Base-by-base conservation (phyloP, 2,113 vertebrate genomes). In the Scomber colias region DNA sequence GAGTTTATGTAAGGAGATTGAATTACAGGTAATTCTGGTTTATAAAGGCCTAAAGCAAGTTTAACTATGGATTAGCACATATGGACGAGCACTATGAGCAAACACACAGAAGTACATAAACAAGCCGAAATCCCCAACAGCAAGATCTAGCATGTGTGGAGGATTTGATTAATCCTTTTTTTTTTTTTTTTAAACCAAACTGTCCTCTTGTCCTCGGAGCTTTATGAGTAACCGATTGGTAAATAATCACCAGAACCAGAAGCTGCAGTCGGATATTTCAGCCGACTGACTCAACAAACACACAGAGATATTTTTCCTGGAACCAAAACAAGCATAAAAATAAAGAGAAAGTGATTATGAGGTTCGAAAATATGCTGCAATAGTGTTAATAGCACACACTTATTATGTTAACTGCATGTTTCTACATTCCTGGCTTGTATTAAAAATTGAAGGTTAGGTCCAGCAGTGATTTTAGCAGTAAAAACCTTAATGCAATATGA, bases 81-180 rank as follows among this genome's bases (percentile, higher is more conserved):
- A 48, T 59, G 17, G 13, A 40, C 51, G 9, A 40, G 1, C 13
- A 19, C 17, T 13, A 31, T 59, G 17, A 10, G 24, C 51, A 12
- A 40, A 40, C 49, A n/a, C 5, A 30, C 69, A 46, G 35, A 31
- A 30, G 17, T n/a, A 48, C 16, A 48, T 21, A 27, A 71, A 53
- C 10, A 60, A 13, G 30, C 35, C 19, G 3, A 49, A 69, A 80
- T 67, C 50, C 48, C 24, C 0, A 14, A 12, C 45, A 49, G 11
- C 4, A 14, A 68, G 4, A 61, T 12, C 5, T 0, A 64, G 51
- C 68, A 56, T 44, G 72, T 31, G 40, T 21, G 21, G 21, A 0
- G 55, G 19, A 79, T 83, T 68, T 63, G 24, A 75, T 59, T 50
- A 70, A 80, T 88, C 75, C 5, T 40, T 40, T 40, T 35, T 35